Conservation (phyloP, 2,113 vertebrate genomes). For the Hyperopisus bebe region DNA sequence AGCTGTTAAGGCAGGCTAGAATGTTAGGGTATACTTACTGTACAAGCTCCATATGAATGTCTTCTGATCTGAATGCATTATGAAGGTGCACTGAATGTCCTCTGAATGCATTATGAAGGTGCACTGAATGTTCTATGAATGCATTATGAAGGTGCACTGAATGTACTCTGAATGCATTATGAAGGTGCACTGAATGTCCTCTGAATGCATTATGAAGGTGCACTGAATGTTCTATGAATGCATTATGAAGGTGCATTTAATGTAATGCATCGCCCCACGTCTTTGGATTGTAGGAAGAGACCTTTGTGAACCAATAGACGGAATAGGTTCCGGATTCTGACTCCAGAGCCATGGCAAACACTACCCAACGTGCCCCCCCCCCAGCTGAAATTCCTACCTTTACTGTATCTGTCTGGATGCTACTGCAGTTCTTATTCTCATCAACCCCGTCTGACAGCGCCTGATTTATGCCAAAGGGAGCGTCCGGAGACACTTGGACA, state of each 20-base stretch:
- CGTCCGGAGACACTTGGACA: neutral
- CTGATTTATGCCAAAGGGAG: neutral
- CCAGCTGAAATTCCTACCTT: neutral
- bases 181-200: too few relatives aligned
- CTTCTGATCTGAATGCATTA: neutral
- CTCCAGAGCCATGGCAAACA: neutral
- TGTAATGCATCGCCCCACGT: neutral
- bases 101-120: too few relatives aligned
- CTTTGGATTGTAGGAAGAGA: neutral
- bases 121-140: too few relatives aligned
- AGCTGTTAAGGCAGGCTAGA: neutral
- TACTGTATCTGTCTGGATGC: neutral
- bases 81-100: neutral
- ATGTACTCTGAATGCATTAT: too few relatives aligned
- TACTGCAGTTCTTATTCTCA: neutral
- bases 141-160: too few relatives aligned
- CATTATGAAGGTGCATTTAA: neutral
- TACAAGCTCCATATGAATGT: neutral
- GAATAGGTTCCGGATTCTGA: neutral
- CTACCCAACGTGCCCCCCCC: neutral
- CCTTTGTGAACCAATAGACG: neutral
- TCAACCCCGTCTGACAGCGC: neutral
- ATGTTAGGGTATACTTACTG: neutral
- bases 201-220: neutral
- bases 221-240: neutral